Evolutionary conservation across 2,797 vertebrate genomes (phyloP).

Genomic region (Kryptolebias ocellatus): DNA sequence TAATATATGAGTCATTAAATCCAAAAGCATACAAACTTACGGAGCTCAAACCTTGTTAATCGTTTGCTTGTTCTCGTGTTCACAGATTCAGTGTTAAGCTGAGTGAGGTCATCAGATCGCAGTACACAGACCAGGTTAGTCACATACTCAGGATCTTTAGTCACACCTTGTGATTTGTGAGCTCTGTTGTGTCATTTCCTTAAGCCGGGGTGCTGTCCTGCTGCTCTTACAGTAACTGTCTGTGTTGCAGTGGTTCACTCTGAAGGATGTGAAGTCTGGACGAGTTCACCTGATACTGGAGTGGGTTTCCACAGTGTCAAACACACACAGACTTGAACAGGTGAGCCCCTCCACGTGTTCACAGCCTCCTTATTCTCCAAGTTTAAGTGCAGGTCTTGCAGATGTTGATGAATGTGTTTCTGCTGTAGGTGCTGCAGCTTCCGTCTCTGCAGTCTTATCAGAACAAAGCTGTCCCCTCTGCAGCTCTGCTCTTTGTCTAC

Average conservation of each 20-base stretch:
- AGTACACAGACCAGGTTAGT: slow-evolving; percentile 88
- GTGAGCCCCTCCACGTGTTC: slow-evolving; percentile 57
- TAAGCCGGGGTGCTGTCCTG: neutral
- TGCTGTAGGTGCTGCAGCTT: slow-evolving; percentile 84
- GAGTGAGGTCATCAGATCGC: slow-evolving; percentile 80
- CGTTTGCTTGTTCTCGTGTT: slow-evolving; percentile 16
- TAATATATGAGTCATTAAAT: neutral
- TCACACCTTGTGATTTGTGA: slow-evolving; percentile 2
- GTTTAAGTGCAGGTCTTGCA: neutral
- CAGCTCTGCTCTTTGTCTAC: slow-evolving; percentile 86
- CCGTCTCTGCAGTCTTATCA: slow-evolving; percentile 84
- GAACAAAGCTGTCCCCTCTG: slow-evolving; percentile 84
- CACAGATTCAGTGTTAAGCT: slow-evolving; percentile 87
- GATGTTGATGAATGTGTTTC: neutral
- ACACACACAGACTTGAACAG: slow-evolving; percentile 82
- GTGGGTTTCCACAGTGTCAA: slow-evolving; percentile 80
- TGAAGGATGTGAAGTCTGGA: slow-evolving; percentile 90
- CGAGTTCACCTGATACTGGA: slow-evolving; percentile 88
- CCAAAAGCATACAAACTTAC: neutral
- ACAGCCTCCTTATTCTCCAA: neutral
- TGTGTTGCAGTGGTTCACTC: slow-evolving; percentile 86
- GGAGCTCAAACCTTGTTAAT: neutral
- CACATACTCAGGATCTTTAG: neutral
- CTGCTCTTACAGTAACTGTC: slow-evolving; percentile 14
- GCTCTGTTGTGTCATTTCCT: neutral